These are phyloP conservation scores for Tringa solitaria DNA, from an alignment of 2,113 vertebrate genomes.

Conservation along the genomic window DNA sequence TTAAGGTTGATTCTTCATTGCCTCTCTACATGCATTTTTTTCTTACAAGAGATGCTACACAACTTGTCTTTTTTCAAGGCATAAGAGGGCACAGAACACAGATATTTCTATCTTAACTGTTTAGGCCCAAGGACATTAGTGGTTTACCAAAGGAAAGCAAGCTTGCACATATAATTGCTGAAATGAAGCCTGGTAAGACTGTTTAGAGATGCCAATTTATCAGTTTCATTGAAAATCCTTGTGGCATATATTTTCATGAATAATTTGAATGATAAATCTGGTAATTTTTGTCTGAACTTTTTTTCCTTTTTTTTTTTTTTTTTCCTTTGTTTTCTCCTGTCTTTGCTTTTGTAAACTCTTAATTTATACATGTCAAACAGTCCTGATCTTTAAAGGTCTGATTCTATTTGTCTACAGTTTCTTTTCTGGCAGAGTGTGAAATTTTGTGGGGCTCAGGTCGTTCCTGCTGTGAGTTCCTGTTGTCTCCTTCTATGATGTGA, in stretches of 20 bases:
- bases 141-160: neutral
- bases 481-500: neutral
- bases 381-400: neutral
- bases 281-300: neutral
- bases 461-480: neutral
- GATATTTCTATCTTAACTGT: neutral
- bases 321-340: no score
- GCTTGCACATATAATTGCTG: neutral
- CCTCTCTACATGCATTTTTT: neutral
- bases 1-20: neutral
- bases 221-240: neutral
- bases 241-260: neutral
- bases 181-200: neutral
- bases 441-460: neutral
- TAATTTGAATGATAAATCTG: neutral
- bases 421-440: neutral
- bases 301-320: fast-evolving
- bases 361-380: neutral
- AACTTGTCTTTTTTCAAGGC: neutral
- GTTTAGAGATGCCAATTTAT: neutral
- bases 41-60: neutral
- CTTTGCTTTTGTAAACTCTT: neutral
- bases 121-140: neutral
- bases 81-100: neutral
- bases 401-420: neutral